Evolutionary conservation across 2,888 invertebrate genomes (phyloP).

Genomic region (Blera fallax): DNA sequence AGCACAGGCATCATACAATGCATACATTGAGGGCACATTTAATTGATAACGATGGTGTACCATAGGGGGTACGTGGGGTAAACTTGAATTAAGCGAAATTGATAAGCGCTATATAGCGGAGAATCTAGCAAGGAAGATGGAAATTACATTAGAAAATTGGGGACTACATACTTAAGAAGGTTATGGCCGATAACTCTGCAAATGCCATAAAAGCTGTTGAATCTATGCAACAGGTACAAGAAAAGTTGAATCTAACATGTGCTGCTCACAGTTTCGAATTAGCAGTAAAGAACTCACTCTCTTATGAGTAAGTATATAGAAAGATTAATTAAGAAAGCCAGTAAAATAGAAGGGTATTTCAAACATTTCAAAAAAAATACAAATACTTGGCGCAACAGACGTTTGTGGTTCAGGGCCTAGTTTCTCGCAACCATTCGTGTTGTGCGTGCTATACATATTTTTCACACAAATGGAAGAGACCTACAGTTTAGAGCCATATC

Average conservation of each 20-base stretch:
- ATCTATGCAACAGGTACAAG: neutral
- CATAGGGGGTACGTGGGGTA: too few species aligned
- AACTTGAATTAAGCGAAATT: slow-evolving; percentile 14
- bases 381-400: too few species aligned
- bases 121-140: slow-evolving; percentile 8
- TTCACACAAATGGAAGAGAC: too few species aligned
- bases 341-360: slow-evolving; percentile 6
- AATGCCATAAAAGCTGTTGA: slow-evolving; percentile 6
- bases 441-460: too few species aligned
- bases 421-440: too few species aligned
- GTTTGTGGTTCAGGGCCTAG: too few species aligned
- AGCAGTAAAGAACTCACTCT: slow-evolving; percentile 2
- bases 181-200: slow-evolving; percentile 22
- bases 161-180: neutral
- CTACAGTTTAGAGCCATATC: too few species aligned
- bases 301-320: slow-evolving; percentile 11
- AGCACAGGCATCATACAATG: slow-evolving; percentile 1
- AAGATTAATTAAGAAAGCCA: slow-evolving; percentile 6
- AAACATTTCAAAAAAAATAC: slow-evolving; percentile 18
- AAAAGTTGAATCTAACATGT: neutral
- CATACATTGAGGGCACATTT: slow-evolving; percentile 15
- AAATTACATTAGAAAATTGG: slow-evolving; percentile 4
- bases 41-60: neutral
- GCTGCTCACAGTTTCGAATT: slow-evolving; percentile 11
- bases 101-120: neutral